phyloP scores from a whole-genome alignment of 2,113 vertebrate species.

The Indicator maculatus region DNA sequence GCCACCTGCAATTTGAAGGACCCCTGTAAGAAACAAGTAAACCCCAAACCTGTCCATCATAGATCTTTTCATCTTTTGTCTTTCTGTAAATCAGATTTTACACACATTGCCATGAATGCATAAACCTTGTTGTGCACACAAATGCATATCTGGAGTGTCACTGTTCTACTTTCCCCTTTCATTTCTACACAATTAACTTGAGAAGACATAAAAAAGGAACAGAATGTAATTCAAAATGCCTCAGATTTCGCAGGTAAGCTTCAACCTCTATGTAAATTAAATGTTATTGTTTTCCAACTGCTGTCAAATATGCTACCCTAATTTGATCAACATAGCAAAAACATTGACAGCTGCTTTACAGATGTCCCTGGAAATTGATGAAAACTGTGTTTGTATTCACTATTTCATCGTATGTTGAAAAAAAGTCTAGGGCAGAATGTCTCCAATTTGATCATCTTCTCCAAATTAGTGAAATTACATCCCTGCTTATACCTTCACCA shows the following conservation, averaged over 20 bases:
- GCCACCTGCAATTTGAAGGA: not conserved
- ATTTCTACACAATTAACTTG: not conserved
- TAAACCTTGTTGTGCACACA: not conserved
- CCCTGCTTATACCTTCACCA: not conserved
- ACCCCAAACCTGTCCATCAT: not conserved
- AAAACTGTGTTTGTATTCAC: not conserved
- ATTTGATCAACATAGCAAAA: not conserved
- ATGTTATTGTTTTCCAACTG: not conserved
- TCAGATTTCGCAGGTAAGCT: not conserved
- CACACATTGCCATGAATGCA: not conserved
- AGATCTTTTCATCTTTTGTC: not conserved
- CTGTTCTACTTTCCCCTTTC: not conserved
- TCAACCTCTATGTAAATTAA: not conserved
- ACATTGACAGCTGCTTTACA: not conserved
- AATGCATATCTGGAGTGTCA: fast-evolving
- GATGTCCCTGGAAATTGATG: not conserved
- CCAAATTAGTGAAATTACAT: not conserved
- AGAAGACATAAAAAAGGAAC: not conserved
- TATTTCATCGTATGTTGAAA: not conserved
- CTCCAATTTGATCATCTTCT: not conserved
- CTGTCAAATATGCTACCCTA: not conserved
- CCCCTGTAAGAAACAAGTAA: not conserved
- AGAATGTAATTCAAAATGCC: not conserved
- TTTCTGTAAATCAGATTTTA: not conserved
- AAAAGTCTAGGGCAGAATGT: not conserved